Conservation (phyloP, 2,888 invertebrate species). For the Andrena haemorrhoa region DNA sequence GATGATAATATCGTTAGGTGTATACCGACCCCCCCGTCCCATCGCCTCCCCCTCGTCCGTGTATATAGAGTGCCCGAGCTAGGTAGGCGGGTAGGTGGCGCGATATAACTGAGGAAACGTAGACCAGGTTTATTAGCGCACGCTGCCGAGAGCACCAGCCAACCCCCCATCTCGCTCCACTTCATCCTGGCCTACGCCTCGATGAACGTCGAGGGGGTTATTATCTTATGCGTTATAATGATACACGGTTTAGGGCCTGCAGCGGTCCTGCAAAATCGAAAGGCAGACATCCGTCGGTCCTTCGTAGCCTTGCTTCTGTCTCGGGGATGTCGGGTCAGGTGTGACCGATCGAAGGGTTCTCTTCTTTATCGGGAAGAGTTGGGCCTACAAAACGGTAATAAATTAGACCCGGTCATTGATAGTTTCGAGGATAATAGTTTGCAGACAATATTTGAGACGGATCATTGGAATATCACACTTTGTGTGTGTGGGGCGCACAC, state of each 20-base stretch:
- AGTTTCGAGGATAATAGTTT: no score
- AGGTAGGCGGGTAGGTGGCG: constrained; percentile 64
- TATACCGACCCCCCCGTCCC: constrained; percentile 40
- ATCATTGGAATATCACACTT: no score
- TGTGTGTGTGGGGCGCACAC: no score
- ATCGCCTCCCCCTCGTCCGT: constrained; percentile 4
- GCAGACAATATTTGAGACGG: no score
- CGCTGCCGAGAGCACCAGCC: constrained; percentile 76
- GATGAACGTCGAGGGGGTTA: constrained; percentile 83
- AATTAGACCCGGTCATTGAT: no score
- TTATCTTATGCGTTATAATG: constrained; percentile 82
- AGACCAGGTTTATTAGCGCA: constrained; percentile 83
- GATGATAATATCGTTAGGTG: constrained; percentile 81
- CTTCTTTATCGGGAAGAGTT: neutral
- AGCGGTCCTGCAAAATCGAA: constrained; percentile 71
- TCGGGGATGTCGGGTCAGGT: neutral
- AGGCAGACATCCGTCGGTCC: constrained; percentile 60
- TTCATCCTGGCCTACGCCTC: constrained; percentile 82
- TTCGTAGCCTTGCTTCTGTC: neutral
- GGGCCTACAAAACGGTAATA: no score
- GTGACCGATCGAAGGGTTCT: neutral
- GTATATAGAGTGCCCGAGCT: constrained; percentile 48
- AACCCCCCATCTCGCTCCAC: constrained; percentile 80
- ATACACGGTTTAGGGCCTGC: constrained; percentile 74
- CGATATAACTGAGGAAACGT: constrained; percentile 82